Evolutionary conservation across 2,113 vertebrate species (phyloP).

Genomic region (Enhydra lutris): DNA sequence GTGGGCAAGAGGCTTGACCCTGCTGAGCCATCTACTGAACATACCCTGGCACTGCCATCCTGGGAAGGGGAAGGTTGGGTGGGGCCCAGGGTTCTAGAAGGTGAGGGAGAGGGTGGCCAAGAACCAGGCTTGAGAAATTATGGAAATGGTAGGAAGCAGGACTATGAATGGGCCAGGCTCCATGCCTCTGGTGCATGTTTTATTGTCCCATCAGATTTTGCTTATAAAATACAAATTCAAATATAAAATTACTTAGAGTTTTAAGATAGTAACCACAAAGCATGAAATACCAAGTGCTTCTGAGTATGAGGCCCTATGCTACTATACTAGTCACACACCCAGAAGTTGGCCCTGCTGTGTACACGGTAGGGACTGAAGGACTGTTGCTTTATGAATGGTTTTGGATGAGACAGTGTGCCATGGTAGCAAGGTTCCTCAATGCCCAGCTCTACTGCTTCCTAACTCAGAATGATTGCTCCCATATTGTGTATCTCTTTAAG

Average conservation of each 20-base stretch:
- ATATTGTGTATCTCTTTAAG: not conserved
- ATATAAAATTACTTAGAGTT: not conserved
- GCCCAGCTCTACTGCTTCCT: not conserved
- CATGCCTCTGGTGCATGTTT: not conserved
- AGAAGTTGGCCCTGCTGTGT: not conserved
- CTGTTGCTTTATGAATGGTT: not conserved
- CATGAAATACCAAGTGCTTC: not conserved
- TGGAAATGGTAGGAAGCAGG: not conserved
- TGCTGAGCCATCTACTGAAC: not conserved
- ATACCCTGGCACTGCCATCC: not conserved
- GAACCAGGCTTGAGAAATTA: not conserved
- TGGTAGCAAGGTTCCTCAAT: not conserved
- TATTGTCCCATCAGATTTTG: not conserved
- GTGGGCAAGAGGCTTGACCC: not conserved
- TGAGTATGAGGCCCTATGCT: not conserved
- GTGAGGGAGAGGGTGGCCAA: not conserved
- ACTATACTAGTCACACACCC: not conserved
- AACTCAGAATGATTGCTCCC: not conserved
- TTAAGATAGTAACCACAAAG: not conserved
- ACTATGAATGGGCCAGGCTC: not conserved
- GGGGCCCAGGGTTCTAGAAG: not conserved
- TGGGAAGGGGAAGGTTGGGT: not conserved
- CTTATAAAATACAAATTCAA: slow-evolving; percentile 11
- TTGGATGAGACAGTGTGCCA: not conserved
- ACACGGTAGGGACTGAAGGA: not conserved